Base-by-base conservation (phyloP, 1,140 invertebrate genomes). In the Pseudomyrmex flavicornis region DNA sequence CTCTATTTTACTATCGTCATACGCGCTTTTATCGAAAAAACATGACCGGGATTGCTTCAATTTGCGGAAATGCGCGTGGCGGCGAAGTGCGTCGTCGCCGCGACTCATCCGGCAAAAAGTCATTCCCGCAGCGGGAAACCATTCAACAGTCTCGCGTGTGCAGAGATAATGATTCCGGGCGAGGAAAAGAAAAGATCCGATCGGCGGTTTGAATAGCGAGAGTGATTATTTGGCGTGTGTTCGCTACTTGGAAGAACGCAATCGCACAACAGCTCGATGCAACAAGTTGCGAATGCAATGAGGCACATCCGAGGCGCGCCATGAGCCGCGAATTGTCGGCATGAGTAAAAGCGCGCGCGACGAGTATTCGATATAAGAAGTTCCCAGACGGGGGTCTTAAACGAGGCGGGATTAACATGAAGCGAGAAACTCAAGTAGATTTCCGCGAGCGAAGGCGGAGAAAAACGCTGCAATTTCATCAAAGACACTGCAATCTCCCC, bases 261-360 rank as follows among this genome's bases (percentile, higher is more conserved):
- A 15, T 7, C 70, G 82, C 59, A 35, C 50, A 22, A 46, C 50
- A 44, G 26, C 54, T 10, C 59, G 79, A 82, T 17, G 79, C 79
- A 82, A 82, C 79, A 82, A 82, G 83, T 85, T 85, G 76, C 77
- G 83, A 85, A 63, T 44, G 76, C 63, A 73, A 83, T 68, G 59
- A 72, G 68, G 17, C 66, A 44, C 15, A 70, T 62, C n/a, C 35
- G 35, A 35, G 5, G 15, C 7, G 52, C 26, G 9, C 56, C 12
- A 35, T 56, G 13, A 7, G 12, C 17, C 1, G 2, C 75, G 61
- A 52, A 80, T 80, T 72, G 59, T 59, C 54, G n/a, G 10, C 15
- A 2, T 12, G 50, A 50, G 15, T 10, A 20, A 80, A 61, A 35
- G 35, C 35, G 12, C 54, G 46, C 44, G n/a, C 54, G 44, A 48